These are phyloP conservation scores for Anguilla obscura DNA, from an alignment of 2,797 vertebrate genomes.

Conservation along the genomic window DNA sequence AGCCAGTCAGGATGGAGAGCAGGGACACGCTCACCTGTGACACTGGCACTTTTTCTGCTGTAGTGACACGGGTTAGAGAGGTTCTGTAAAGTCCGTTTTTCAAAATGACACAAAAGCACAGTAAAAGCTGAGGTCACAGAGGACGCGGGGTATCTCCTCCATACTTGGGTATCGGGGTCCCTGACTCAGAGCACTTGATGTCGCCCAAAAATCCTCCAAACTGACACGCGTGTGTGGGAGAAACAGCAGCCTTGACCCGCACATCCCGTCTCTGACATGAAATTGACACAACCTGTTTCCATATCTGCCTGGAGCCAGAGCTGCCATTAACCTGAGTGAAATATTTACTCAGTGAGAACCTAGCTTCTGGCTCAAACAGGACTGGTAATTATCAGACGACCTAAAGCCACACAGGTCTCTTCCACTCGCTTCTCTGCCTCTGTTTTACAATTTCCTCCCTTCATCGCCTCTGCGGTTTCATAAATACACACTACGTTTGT, in stretches of 20 bases:
- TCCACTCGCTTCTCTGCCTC: background rate
- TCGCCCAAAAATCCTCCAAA: slow-evolving; percentile 66
- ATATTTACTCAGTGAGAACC: background rate
- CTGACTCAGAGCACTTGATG: slow-evolving; percentile 36
- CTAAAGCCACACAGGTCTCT: background rate
- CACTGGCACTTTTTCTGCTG: background rate
- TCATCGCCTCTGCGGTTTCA: background rate
- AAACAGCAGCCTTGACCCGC: slow-evolving; percentile 66
- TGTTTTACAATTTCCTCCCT: background rate
- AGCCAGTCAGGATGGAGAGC: background rate
- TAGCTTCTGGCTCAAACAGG: background rate
- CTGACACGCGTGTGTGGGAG: slow-evolving; percentile 59
- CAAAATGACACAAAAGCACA: slow-evolving; percentile 61
- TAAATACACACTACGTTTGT: background rate
- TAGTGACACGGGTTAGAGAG: slow-evolving; percentile 62
- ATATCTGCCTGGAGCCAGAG: slow-evolving; percentile 10
- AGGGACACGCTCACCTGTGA: background rate
- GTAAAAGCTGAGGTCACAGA: slow-evolving; percentile 71
- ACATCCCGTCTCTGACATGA: slow-evolving; percentile 61
- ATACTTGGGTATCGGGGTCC: slow-evolving; percentile 27
- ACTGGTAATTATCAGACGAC: slow-evolving; percentile 20
- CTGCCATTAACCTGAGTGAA: slow-evolving; percentile 20
- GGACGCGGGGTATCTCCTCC: slow-evolving; percentile 44
- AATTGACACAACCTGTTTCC: slow-evolving; percentile 72
- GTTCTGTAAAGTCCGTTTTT: slow-evolving; percentile 64